A percentile compares a stretch with the other conserved stretches of the same genome.
phyloP scores from a whole-genome alignment of 2,797 vertebrate genomes.

The Helostoma temminkii region DNA sequence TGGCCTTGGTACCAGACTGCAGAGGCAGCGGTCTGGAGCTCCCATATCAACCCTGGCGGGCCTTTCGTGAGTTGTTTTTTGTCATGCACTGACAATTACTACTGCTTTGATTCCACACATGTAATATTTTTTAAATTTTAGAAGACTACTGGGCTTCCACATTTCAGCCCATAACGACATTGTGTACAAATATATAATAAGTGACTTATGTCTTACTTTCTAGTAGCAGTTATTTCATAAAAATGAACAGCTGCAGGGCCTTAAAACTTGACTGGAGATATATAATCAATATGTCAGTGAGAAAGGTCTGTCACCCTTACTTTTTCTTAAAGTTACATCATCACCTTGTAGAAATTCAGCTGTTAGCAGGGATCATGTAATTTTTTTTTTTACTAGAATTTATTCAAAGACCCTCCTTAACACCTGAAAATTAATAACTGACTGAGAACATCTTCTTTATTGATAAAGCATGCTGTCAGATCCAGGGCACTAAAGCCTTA shows the following conservation, averaged over 20 bases:
- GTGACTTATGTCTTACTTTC: slow-evolving; percentile 28
- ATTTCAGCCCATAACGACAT: neutral
- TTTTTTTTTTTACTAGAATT: slow-evolving; percentile 18
- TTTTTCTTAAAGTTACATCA: slow-evolving; percentile 22
- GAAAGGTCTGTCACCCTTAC: slow-evolving; percentile 28
- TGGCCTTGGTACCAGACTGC: slow-evolving; percentile 94
- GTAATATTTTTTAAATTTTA: neutral
- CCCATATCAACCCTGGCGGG: slow-evolving; percentile 93
- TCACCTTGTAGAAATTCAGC: slow-evolving; percentile 23
- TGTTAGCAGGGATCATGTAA: slow-evolving; percentile 27
- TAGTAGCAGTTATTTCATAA: slow-evolving; percentile 38
- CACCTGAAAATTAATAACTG: slow-evolving; percentile 21
- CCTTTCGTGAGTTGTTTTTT: slow-evolving; percentile 90
- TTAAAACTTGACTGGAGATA: slow-evolving; percentile 41
- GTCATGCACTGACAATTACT: neutral
- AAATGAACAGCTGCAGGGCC: slow-evolving; percentile 23
- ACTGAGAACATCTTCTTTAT: slow-evolving; percentile 15
- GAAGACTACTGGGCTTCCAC: neutral
- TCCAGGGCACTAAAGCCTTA: neutral
- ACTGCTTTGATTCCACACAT: neutral
- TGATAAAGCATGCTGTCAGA: slow-evolving; percentile 35
- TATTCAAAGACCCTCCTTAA: slow-evolving; percentile 28
- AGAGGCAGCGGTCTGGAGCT: slow-evolving; percentile 93
- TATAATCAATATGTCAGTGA: slow-evolving; percentile 39
- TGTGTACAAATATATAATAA: no score